Evolutionary conservation across 2,888 invertebrate genomes (phyloP).

Genomic region (Unio delphinus): DNA sequence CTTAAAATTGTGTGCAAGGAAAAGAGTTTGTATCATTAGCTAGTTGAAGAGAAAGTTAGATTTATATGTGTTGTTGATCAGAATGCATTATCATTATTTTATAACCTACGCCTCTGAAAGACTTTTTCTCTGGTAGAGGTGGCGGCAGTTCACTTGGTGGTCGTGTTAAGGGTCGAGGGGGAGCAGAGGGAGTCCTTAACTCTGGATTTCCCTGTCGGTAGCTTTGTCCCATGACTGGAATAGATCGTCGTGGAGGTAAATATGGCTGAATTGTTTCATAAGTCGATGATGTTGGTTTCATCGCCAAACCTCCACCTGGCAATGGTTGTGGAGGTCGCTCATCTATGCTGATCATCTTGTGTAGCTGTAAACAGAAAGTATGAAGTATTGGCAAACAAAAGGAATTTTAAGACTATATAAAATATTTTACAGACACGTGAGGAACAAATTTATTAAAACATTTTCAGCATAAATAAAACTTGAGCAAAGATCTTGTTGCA

Average conservation of each 20-base stretch:
- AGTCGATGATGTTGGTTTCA: not conserved
- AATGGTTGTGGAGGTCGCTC: not conserved
- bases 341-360: not conserved
- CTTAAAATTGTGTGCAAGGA: too few species aligned
- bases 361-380: not conserved
- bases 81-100: too few species aligned
- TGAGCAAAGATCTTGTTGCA: too few species aligned
- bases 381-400: not conserved
- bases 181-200: slow-evolving; percentile 31
- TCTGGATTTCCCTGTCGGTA: slow-evolving; percentile 27
- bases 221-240: slow-evolving; percentile 55
- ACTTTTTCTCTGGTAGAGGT: slow-evolving; percentile 20
- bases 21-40: too few species aligned
- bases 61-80: too few species aligned
- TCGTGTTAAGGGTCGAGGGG: slow-evolving; percentile 10
- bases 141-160: slow-evolving; percentile 22
- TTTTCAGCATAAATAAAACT: too few species aligned
- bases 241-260: slow-evolving; percentile 28
- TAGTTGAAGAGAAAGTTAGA: too few species aligned
- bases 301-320: not conserved
- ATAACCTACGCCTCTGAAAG: not conserved
- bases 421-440: too few species aligned
- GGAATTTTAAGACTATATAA: too few species aligned
- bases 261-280: slow-evolving; percentile 6
- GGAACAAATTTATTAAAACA: too few species aligned